These are phyloP conservation scores for Stenichneumon culpator DNA, from an alignment of 2,888 invertebrate species.

Conservation along the genomic window DNA sequence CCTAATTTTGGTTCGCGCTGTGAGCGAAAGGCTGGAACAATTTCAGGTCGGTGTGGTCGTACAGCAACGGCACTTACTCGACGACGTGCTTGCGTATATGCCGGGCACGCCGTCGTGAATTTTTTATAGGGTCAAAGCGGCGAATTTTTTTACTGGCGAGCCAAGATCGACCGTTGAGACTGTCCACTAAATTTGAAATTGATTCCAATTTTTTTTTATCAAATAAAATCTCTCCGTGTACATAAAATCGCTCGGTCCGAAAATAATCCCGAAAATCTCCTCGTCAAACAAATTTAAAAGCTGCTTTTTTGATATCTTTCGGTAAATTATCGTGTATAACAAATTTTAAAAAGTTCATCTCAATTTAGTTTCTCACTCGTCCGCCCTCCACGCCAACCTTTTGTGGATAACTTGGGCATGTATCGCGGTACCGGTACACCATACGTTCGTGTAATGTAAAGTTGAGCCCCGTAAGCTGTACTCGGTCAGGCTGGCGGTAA, in stretches of 20 bases:
- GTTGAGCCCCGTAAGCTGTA: conserved; percentile 62
- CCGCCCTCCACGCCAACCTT: conserved; percentile 17
- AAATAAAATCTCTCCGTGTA: background rate
- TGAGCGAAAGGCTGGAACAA: background rate
- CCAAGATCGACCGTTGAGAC: background rate
- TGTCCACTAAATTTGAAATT: background rate
- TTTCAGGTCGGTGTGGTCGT: background rate
- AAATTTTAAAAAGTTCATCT: background rate
- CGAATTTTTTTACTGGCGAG: background rate
- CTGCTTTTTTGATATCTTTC: background rate
- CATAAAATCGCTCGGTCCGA: background rate
- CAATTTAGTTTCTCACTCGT: conserved; percentile 45
- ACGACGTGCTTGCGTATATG: background rate
- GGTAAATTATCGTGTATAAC: background rate
- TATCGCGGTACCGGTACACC: conserved; percentile 26
- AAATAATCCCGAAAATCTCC: background rate
- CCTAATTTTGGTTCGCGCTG: conserved; percentile 62
- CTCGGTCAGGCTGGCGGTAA: conserved; percentile 70
- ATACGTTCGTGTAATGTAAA: conserved; percentile 28
- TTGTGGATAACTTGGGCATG: conserved; percentile 26
- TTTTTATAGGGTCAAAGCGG: background rate
- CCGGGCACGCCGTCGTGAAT: background rate
- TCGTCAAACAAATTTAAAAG: background rate
- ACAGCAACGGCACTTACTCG: background rate
- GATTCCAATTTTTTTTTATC: background rate